Evolutionary conservation across 23 tunicate genomes (phyloP), one percentile per base, ranked within the genome.

Genomic region (Diplosoma virens): DNA sequence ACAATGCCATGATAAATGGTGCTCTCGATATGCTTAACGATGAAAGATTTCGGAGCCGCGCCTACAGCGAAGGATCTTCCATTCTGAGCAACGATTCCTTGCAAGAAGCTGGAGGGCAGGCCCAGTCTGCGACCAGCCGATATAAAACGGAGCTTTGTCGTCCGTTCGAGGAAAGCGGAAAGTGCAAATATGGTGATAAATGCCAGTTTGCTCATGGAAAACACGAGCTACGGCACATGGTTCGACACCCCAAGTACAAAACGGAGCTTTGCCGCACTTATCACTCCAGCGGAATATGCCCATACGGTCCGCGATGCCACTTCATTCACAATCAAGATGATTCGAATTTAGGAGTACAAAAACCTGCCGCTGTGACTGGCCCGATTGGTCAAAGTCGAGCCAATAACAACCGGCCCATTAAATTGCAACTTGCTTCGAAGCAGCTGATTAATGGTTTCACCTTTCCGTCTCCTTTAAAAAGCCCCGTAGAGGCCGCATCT

Each of bases 201-300:
- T 94, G 99, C 71, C 99, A 94, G 71, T 94, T 94, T 75, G 99
- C 99, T 30, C 99, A 94, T 47, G 94, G 95, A 34, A 83, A 83
- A 41, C 94, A 94, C 74, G 99, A 94, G 63, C 53, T 94, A 16
- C 82, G 99, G 37, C 85, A 70, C 37, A 66, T 94, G 83, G 82
- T 64, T 9, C 55, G 99, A 24, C 99, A 94, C 47, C 99, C 99
- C 5, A 94, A 94, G 79, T 94, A 94, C 90, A 94, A 94, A 47
- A 87, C 99, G 60, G 99, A 94, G 80, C 94, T 94, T 30, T 94
- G 99, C 32, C 85, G 94, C 17, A 84, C 90, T 2, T 94, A 88
- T 56, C 99, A 94, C 84, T 72, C 99, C 41, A 94, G 83, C 63
- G 99, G 99, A 2, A 75, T 83, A 24, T 94, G 99, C 30, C 94